phyloP scores from a whole-genome alignment of 92 coral and sea anemone genomes.

The Chrysogorgia sp. region DNA sequence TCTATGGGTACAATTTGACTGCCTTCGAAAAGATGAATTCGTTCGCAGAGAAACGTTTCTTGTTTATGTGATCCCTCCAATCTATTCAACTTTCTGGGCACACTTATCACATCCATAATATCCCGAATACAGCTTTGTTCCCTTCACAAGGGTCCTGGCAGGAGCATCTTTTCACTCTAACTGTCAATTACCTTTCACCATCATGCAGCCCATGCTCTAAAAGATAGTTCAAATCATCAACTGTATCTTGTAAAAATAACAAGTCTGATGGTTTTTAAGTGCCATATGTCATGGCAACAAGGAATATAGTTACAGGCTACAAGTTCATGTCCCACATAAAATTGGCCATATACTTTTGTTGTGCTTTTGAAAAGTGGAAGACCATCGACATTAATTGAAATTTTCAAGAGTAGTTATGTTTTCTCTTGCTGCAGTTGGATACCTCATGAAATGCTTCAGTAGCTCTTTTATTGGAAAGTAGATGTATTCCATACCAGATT shows the following conservation, averaged over 20 bases:
- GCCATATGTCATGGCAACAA: slow-evolving; percentile 21
- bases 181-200: neutral
- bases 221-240: neutral
- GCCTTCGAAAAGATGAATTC: neutral
- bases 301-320: neutral
- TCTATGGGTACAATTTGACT: slow-evolving; percentile 6
- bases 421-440: neutral
- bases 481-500: slow-evolving; percentile 25
- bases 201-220: slow-evolving; percentile 1
- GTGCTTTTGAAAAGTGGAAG: slow-evolving; percentile 18
- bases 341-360: slow-evolving; percentile 22
- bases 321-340: slow-evolving; percentile 20
- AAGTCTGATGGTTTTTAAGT: slow-evolving; percentile 5
- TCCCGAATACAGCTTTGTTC: slow-evolving; percentile 19
- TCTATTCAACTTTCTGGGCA: slow-evolving; percentile 8
- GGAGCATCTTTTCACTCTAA: slow-evolving; percentile 17
- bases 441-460: neutral
- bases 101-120: slow-evolving; percentile 28
- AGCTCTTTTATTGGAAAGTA: neutral
- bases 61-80: slow-evolving; percentile 1
- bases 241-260: slow-evolving; percentile 14
- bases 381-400: neutral
- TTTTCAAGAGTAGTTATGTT: slow-evolving; percentile 3
- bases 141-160: slow-evolving; percentile 13
- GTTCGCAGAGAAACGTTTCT: neutral